phyloP scores from a whole-genome alignment of 2,113 vertebrate species.

The Eurystomus gularis region DNA sequence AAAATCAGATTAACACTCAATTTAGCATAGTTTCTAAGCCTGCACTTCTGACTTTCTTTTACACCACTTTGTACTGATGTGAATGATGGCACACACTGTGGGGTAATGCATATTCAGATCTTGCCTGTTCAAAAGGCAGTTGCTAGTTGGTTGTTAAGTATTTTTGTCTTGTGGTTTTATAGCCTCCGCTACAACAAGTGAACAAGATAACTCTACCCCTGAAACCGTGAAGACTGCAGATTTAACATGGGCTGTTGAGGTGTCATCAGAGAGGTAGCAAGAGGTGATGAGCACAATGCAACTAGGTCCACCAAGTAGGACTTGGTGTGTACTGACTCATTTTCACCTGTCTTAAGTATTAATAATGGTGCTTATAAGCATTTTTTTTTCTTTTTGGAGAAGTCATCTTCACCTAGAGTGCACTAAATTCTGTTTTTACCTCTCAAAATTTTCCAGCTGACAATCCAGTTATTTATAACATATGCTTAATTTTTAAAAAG shows the following conservation, averaged over 20 bases:
- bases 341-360: background rate
- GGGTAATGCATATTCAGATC: conserved; percentile 19
- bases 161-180: conserved; percentile 24
- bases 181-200: background rate
- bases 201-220: background rate
- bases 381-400: background rate
- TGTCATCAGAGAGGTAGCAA: background rate
- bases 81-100: background rate
- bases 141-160: background rate
- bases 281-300: background rate
- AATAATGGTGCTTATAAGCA: background rate
- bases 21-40: background rate
- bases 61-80: background rate
- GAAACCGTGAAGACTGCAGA: background rate
- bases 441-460: background rate
- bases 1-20: background rate
- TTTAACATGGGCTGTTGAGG: background rate
- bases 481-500: background rate
- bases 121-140: background rate
- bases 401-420: background rate
- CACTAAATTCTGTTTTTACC: background rate
- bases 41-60: background rate
- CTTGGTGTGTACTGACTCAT: background rate
- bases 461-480: background rate
- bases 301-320: background rate